phyloP scores from a whole-genome alignment of 1,140 invertebrate genomes.

The Sinella curviseta region DNA sequence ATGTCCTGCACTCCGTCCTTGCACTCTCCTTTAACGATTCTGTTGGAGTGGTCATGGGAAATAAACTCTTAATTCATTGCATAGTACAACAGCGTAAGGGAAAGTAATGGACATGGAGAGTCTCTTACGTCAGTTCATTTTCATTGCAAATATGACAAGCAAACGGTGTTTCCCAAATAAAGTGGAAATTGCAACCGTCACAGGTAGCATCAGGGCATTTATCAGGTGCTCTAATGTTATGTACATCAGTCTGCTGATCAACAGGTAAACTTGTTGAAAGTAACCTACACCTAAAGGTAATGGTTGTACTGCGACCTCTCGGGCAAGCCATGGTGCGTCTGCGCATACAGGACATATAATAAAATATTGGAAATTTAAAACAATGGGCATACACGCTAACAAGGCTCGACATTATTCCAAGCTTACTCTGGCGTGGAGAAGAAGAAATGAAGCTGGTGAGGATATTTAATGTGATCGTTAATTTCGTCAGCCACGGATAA shows the following conservation, averaged over 20 bases:
- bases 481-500: constrained; percentile 55
- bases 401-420: background rate
- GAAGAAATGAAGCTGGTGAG: constrained; percentile 56
- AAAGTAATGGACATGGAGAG: background rate
- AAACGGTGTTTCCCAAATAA: constrained; percentile 59
- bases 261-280: constrained; percentile 54
- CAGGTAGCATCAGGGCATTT: constrained; percentile 66
- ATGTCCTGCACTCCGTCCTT: constrained; percentile 59
- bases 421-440: constrained; percentile 56
- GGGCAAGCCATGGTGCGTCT: constrained; percentile 61
- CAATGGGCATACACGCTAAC: background rate
- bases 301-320: constrained; percentile 60
- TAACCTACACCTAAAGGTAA: constrained; percentile 59
- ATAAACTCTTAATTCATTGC: background rate
- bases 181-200: constrained; percentile 66
- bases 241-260: constrained; percentile 22
- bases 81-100: background rate
- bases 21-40: constrained; percentile 63
- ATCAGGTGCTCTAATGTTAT: constrained; percentile 56
- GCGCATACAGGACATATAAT: constrained; percentile 31
- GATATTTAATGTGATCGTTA: constrained; percentile 38
- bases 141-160: constrained; percentile 63
- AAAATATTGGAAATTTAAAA: background rate
- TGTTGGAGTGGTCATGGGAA: constrained; percentile 38
- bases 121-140: constrained; percentile 55